Base-by-base conservation (phyloP, 2,888 invertebrate genomes). In the Byasa hedistus region DNA sequence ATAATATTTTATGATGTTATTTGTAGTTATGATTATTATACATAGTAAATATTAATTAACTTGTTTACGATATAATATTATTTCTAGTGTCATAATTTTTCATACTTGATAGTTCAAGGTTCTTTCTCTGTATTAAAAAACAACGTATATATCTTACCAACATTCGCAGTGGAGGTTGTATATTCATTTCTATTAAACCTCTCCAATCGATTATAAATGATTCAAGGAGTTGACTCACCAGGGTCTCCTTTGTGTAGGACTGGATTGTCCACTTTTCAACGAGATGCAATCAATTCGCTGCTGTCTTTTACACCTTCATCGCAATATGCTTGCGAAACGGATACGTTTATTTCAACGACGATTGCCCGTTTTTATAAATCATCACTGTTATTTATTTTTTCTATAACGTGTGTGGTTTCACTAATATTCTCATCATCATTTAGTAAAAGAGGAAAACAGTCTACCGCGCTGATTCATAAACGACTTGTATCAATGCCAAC, bases 391-490 rank as follows among this genome's bases (percentile, higher is more conserved):
- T 48, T n/a, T n/a, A 19, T 7, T 48, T n/a, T n/a, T 48, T 48
- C 48, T 48, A 48, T n/a, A 3, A 48, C 8, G 5, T 48, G 12
- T 48, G 2, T 48, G 39, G 19, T 48, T 19, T 48, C 5, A 48
- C 19, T 48, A 48, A 48, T 0, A 48, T n/a, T n/a, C 1, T 48
- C n/a, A 48, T 48, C n/a, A 48, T 48, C 69, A 70, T 71, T 72
- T 72, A 73, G 64, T 69, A 68, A 63, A 68, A 64, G 74, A 76
- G 70, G 73, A 75, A 75, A 69, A 71, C 73, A 68, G 72, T 74
- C 71, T 70, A 71, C 71, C 69, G 63, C 74, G 76, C 73, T 87
- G 87, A 87, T 79, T 87, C 87, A 87, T 80, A 83, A 76, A 76
- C 79, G 76, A 77, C 79, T 80, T 78, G 80, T 81, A 81, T 79